Base-by-base conservation (phyloP, 2,888 invertebrate genomes). In the Leptopilina syphax region DNA sequence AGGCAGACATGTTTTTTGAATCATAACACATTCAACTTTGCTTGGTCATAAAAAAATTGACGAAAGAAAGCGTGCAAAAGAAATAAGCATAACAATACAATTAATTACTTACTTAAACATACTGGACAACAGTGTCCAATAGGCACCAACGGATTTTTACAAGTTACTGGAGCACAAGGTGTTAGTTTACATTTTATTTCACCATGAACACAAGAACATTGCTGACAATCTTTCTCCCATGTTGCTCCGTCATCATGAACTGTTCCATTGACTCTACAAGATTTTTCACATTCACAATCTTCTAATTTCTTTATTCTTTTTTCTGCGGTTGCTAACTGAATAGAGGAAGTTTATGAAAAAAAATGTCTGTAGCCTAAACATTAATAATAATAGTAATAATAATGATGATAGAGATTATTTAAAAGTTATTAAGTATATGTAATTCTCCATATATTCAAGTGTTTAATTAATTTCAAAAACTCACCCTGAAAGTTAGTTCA, bases 271-370 rank as follows among this genome's bases (percentile, higher is more conserved):
- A 95, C 94, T 90, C 94, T 94, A 93, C 97, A 98, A 84, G 97
- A 96, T 93, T 96, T 96, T 93, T 96, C 96, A 93, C 98, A 98
- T 93, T 97, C 97, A 92, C 97, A 98, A 92, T 96, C 95, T 93
- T 97, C 97, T 90, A 97, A 94, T 90, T 95, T 94, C 89, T 94
- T 93, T 92, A 97, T 94, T 87, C 96, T 94, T 88, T 95, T 94
- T 92, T 97, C 97, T 86, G 96, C 95, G 90, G 95, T 95, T 92
- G 95, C 95, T 93, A 97, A 94, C 97, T 97, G 93, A 86, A 93
- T 92, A 89, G 12, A 70, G 13, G 7, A 54, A 50, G 4, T 47
- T 27, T 13, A 57, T 70, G 4, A 44, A 18, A 18, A 18, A 18
- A 18, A 18, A 18, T 18, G 18, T 18, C 18, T 18, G 18, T 18